phyloP scores from a whole-genome alignment of 2,797 vertebrate genomes.

The Enteromius radiatus region DNA sequence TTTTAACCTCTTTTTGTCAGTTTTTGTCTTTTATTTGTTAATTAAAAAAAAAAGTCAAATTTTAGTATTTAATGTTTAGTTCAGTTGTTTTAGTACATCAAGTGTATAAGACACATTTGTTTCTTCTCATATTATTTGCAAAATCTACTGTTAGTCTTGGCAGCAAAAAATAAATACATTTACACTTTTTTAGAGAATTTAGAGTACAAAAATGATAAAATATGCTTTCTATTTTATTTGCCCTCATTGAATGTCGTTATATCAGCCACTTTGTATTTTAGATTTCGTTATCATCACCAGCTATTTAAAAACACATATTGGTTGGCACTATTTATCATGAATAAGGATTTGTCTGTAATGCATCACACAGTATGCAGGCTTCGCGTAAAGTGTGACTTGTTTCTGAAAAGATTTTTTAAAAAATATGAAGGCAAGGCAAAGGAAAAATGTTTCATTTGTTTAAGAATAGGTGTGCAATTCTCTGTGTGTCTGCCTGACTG shows the following conservation, averaged over 20 bases:
- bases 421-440: too few species aligned
- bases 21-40: not conserved
- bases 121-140: not conserved
- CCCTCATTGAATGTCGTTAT: not conserved
- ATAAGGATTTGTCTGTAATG: not conserved
- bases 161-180: not conserved
- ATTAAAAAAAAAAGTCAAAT: not conserved
- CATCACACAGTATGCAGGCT: not conserved
- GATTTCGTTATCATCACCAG: not conserved
- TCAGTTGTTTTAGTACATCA: not conserved
- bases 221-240: not conserved
- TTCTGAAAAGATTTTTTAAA: not conserved
- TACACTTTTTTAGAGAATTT: too few species aligned
- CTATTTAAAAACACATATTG: not conserved
- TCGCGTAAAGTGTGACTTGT: not conserved
- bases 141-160: not conserved
- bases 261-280: not conserved
- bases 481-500: slow-evolving; percentile 8
- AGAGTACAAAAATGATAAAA: not conserved
- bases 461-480: not conserved
- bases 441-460: not conserved
- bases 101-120: not conserved
- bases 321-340: not conserved
- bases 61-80: not conserved
- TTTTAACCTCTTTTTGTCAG: not conserved